These are phyloP conservation scores for Phaethornis superciliosus DNA, from an alignment of 2,113 vertebrate genomes.

Conservation along the genomic window DNA sequence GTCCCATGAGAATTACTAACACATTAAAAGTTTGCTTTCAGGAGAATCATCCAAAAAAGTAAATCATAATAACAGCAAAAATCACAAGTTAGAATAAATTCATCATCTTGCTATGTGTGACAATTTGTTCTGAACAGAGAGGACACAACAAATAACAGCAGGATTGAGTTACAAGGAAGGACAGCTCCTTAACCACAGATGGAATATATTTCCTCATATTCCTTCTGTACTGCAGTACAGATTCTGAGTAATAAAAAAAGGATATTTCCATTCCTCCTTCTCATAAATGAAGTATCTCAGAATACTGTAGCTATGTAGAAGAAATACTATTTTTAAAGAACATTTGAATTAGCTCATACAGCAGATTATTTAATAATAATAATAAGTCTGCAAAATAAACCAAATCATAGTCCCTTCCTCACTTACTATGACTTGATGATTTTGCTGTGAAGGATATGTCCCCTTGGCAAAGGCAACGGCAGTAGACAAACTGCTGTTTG, in stretches of 20 bases:
- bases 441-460: neutral
- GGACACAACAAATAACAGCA: constrained; percentile 72
- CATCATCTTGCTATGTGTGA: constrained; percentile 70
- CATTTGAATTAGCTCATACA: neutral
- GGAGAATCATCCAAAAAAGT: constrained; percentile 36
- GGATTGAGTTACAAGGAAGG: constrained; percentile 73
- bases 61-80: constrained; percentile 59
- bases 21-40: constrained; percentile 17
- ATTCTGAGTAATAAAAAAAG: constrained; percentile 51
- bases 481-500: neutral
- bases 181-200: constrained; percentile 71
- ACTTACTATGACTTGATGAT: neutral
- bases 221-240: constrained; percentile 35
- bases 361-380: neutral
- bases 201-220: constrained; percentile 74
- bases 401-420: neutral
- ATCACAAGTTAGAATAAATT: constrained; percentile 62
- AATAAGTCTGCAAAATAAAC: neutral
- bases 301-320: neutral
- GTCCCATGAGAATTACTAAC: neutral
- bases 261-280: constrained; percentile 11
- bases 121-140: constrained; percentile 74
- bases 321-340: neutral
- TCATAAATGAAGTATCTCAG: constrained; percentile 2
- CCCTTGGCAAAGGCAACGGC: neutral